These are phyloP conservation scores for Danio albolineatus DNA, from an alignment of 2,797 vertebrate species.

Conservation along the genomic window DNA sequence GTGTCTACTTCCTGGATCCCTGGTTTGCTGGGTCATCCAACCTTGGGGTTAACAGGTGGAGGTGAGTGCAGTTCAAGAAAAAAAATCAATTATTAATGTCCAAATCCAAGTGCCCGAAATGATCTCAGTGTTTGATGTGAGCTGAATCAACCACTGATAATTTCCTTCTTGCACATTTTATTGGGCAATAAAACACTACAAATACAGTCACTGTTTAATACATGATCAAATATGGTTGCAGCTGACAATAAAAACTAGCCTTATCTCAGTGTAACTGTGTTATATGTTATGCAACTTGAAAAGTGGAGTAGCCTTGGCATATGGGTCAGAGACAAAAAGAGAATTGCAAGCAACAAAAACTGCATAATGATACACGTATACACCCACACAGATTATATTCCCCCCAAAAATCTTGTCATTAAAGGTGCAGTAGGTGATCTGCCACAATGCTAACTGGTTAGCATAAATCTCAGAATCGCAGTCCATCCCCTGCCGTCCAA, in stretches of 20 bases:
- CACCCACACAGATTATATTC: no score
- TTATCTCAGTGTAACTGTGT: background rate
- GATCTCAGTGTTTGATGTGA: background rate
- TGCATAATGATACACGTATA: no score
- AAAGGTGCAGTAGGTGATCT: no score
- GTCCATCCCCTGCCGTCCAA: no score
- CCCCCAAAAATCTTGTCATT: no score
- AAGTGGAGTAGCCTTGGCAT: background rate
- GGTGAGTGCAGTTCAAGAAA: conserved; percentile 66
- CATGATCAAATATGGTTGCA: background rate
- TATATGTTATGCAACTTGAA: background rate
- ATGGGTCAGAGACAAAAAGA: no score
- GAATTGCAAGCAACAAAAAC: no score
- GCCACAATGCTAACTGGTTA: no score
- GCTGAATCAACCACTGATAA: background rate
- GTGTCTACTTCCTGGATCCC: conserved; percentile 83
- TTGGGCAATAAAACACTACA: background rate
- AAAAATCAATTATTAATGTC: background rate
- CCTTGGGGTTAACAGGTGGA: conserved; percentile 82
- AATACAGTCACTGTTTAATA: background rate
- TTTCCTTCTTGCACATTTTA: background rate
- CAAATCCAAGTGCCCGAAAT: background rate
- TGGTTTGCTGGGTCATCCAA: conserved; percentile 85
- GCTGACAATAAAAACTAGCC: background rate
- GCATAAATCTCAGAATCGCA: no score